These are phyloP conservation scores for Luperina testacea DNA, from an alignment of 2,888 invertebrate genomes.

Conservation along the genomic window DNA sequence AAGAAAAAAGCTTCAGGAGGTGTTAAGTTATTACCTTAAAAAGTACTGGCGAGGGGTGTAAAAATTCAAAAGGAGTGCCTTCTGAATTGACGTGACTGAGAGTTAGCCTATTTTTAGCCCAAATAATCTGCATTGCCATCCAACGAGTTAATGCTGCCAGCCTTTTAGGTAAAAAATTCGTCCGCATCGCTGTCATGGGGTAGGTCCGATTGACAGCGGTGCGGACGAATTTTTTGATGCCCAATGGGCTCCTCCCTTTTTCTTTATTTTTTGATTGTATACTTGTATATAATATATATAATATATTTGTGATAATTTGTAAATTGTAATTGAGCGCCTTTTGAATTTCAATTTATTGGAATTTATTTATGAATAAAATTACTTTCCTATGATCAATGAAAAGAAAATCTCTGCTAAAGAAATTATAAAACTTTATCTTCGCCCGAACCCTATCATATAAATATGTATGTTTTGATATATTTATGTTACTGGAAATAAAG, in stretches of 20 bases:
- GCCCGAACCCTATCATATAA: neutral
- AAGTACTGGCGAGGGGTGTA: too few species aligned
- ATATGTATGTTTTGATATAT: neutral
- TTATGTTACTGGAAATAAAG: neutral
- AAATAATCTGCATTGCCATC: neutral
- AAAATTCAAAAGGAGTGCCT: neutral
- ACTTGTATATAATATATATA: too few species aligned
- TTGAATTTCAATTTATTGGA: neutral
- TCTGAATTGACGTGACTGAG: neutral
- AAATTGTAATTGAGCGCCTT: neutral
- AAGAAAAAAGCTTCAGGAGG: constrained; percentile 13
- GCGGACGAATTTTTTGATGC: neutral
- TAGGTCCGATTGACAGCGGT: neutral
- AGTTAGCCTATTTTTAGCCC: neutral
- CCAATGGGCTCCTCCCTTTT: neutral
- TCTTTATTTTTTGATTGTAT: neutral
- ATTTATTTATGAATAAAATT: neutral
- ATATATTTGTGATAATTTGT: neutral
- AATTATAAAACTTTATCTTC: neutral
- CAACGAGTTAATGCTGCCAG: neutral
- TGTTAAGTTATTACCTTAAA: neutral
- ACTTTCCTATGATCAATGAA: neutral
- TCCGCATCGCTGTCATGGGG: too few species aligned
- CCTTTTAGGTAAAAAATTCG: neutral
- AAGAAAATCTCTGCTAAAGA: too few species aligned